Evolutionary conservation across 2,113 vertebrate genomes (phyloP).

Genomic region (Archilochus colubris): DNA sequence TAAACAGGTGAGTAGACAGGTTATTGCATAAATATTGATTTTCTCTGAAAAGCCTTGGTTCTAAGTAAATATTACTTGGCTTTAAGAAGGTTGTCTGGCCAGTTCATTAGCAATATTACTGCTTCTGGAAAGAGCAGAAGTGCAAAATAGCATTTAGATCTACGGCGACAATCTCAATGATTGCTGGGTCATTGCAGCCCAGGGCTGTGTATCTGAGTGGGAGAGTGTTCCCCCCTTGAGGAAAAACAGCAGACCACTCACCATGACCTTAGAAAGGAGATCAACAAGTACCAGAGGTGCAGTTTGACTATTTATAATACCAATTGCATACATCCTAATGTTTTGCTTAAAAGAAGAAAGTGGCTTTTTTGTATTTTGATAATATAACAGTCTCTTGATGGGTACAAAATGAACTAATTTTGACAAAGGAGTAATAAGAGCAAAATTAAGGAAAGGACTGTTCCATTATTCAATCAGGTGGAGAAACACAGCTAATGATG

Average conservation of each 20-base stretch:
- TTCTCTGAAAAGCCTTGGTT: not conserved
- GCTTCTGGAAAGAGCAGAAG: not conserved
- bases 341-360: not conserved
- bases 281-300: not conserved
- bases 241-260: not conserved
- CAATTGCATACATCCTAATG: not conserved
- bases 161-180: not conserved
- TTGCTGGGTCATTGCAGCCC: not conserved
- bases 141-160: not conserved
- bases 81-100: conserved; percentile 4
- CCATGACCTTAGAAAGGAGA: not conserved
- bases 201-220: not conserved
- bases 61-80: not conserved
- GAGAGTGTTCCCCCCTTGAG: not conserved
- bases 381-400: not conserved
- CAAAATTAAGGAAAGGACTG: not conserved
- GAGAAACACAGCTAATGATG: not conserved
- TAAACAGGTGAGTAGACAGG: not conserved
- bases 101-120: not conserved
- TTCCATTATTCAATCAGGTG: not conserved
- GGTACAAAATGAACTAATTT: not conserved
- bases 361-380: not conserved
- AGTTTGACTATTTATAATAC: not conserved
- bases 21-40: conserved; percentile 24
- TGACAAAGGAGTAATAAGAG: not conserved